Evolutionary conservation across 2,113 vertebrate genomes (phyloP), one percentile per base, ranked within the genome.

Genomic region (Onychostruthus taczanowskii): DNA sequence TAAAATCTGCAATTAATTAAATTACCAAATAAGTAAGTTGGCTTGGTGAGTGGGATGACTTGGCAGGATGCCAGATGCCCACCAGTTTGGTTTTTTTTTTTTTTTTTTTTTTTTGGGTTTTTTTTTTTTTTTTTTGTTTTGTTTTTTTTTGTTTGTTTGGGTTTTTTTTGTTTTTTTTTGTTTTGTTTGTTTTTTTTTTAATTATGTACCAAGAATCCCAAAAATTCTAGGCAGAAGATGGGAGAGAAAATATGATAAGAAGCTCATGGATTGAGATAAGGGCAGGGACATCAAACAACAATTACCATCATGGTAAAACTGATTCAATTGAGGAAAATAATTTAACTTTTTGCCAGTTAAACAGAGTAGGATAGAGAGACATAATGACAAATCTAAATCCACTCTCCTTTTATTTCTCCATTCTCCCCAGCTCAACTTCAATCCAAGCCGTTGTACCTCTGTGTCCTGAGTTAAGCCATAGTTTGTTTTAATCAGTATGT

Each of bases 81-180:
- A 44, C 31, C 47, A 58, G 18, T 10, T 2, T 1, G 3, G 1
- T 28, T 2, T 37, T 37, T 8, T 37, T 37, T 37, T 37, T 37
- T 37, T n/a, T 2, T 28, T 2, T 37, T 37, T 8, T 37, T 37
- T 37, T 37, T 37, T 37, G 7, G 37, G 7, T 37, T 37, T 37
- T 5, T 2, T 43, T 47, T 3, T 2, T 4, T 2, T 31, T 2
- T 4, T 2, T n/a, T n/a, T n/a, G n/a, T n/a, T n/a, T n/a, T n/a
- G n/a, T n/a, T n/a, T n/a, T n/a, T n/a, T n/a, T n/a, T n/a, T n/a
- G n/a, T n/a, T n/a, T n/a, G n/a, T n/a, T n/a, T n/a, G n/a, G n/a
- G n/a, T n/a, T n/a, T n/a, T n/a, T n/a, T n/a, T n/a, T n/a, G n/a
- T n/a, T n/a, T n/a, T n/a, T n/a, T n/a, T n/a, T n/a, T n/a, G n/a